phyloP scores from a whole-genome alignment of 1,140 invertebrate species.

The Diorhabda carinulata region DNA sequence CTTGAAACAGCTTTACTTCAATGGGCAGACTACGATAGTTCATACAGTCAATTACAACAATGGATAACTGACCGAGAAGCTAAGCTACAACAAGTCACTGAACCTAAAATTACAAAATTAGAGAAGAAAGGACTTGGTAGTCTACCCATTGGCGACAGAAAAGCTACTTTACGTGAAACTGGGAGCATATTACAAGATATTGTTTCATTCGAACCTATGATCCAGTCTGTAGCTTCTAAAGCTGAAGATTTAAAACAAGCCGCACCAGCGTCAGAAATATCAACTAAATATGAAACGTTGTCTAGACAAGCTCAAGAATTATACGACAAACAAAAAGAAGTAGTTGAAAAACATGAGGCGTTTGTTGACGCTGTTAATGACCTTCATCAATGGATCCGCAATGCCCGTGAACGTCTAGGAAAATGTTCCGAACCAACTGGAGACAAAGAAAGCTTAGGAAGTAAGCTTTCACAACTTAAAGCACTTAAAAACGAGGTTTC shows the following conservation, averaged over 20 bases:
- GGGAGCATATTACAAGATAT: slow-evolving; percentile 93
- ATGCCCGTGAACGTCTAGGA: slow-evolving; percentile 82
- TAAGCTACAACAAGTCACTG: slow-evolving; percentile 89
- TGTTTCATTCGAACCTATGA: slow-evolving; percentile 92
- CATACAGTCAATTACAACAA: slow-evolving; percentile 84
- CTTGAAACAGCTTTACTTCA: slow-evolving; percentile 87
- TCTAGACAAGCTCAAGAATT: slow-evolving; percentile 85
- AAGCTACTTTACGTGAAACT: slow-evolving; percentile 83
- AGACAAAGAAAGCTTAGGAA: slow-evolving; percentile 83
- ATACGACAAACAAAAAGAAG: slow-evolving; percentile 86
- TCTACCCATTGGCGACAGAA: slow-evolving; percentile 76
- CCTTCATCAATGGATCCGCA: slow-evolving; percentile 86
- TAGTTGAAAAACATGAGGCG: slow-evolving; percentile 84
- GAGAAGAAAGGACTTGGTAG: slow-evolving; percentile 72
- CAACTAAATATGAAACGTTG: slow-evolving; percentile 83
- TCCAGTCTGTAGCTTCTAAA: slow-evolving; percentile 87
- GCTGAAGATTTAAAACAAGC: slow-evolving; percentile 84
- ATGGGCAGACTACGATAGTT: slow-evolving; percentile 94
- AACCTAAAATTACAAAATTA: slow-evolving; percentile 76
- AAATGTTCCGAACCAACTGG: slow-evolving; percentile 93
- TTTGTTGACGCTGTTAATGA: slow-evolving; percentile 88
- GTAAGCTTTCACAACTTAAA: slow-evolving; percentile 80
- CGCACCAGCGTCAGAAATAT: slow-evolving; percentile 82
- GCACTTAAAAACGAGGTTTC: slow-evolving; percentile 76
- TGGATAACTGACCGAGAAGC: slow-evolving; percentile 94